These are phyloP conservation scores for Podarcis lilfordi DNA, from an alignment of 2,797 vertebrate genomes.

Conservation along the genomic window DNA sequence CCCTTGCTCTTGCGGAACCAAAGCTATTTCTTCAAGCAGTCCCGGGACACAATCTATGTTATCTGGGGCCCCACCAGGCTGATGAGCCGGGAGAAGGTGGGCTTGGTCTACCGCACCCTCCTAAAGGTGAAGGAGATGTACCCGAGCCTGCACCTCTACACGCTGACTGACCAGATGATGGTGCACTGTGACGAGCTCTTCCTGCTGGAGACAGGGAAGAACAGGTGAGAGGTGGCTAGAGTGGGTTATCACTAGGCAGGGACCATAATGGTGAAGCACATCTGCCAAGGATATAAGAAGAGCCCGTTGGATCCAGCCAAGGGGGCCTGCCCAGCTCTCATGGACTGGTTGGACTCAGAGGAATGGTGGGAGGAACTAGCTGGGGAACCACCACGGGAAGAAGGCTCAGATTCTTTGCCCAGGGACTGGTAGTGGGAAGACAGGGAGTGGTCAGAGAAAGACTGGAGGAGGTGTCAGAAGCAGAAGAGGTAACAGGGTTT, in stretches of 20 bases:
- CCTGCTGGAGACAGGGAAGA: slow-evolving; percentile 93
- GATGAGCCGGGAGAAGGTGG: slow-evolving; percentile 87
- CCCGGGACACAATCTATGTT: slow-evolving; percentile 84
- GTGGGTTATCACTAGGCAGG: not conserved
- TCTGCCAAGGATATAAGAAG: no score
- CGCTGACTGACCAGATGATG: slow-evolving; percentile 87
- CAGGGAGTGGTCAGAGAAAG: no score
- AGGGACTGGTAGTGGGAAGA: no score
- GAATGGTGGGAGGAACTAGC: no score
- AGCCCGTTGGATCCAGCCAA: no score
- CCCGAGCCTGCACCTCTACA: slow-evolving; percentile 82
- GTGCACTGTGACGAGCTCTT: slow-evolving; percentile 87
- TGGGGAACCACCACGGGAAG: no score
- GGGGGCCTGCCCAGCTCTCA: no score
- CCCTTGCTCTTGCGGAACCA: slow-evolving; percentile 86
- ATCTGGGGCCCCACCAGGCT: slow-evolving; percentile 91
- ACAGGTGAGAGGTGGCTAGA: slow-evolving; percentile 82
- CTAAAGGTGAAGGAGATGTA: slow-evolving; percentile 83
- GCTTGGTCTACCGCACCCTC: slow-evolving; percentile 82
- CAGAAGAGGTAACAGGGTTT: no score
- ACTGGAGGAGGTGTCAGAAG: no score
- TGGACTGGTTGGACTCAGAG: no score
- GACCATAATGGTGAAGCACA: no score
- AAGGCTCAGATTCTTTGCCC: no score
- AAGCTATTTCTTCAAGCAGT: slow-evolving; percentile 85